Percentiles rank a stretch among this genome's conserved stretches.
These are phyloP conservation scores for Hydractinia echinata DNA, from an alignment of 30 jellyfish, hydroid and myxozoan species.

Conservation along the genomic window DNA sequence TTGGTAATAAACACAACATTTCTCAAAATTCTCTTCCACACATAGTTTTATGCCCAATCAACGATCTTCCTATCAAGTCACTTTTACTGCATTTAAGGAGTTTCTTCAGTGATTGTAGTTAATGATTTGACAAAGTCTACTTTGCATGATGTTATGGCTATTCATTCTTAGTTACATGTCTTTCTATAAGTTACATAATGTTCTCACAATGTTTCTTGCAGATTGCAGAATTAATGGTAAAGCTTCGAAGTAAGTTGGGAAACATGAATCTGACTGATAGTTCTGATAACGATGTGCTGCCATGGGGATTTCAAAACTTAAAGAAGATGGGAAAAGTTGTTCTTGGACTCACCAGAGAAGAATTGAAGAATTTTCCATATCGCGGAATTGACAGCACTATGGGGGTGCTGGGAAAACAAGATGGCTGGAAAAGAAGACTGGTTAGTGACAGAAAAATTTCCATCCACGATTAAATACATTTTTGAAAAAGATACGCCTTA, in stretches of 20 bases:
- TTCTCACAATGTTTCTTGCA: background rate
- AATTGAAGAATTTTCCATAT: slow-evolving; percentile 56
- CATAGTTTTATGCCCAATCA: too few species aligned
- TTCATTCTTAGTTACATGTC: background rate
- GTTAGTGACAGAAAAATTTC: too few species aligned
- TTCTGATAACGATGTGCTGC: slow-evolving; percentile 47
- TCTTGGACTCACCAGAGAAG: slow-evolving; percentile 61
- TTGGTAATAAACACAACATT: too few species aligned
- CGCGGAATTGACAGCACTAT: slow-evolving; percentile 62
- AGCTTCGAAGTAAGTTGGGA: slow-evolving; percentile 60
- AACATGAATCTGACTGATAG: slow-evolving; percentile 47
- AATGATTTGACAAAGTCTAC: too few species aligned
- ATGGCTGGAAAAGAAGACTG: slow-evolving; percentile 89
- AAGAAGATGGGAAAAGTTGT: slow-evolving; percentile 62
- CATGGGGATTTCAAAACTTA: slow-evolving; percentile 72
- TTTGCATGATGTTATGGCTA: too few species aligned
- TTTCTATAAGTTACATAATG: too few species aligned
- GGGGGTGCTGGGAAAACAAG: slow-evolving; percentile 71
- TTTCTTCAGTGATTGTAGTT: too few species aligned
- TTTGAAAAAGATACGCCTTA: too few species aligned
- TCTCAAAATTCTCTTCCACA: too few species aligned
- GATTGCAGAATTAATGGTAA: slow-evolving; percentile 71
- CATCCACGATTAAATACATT: background rate
- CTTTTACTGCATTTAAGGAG: too few species aligned
- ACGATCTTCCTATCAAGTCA: too few species aligned